Percentiles rank a stretch among this genome's conserved stretches.
Evolutionary conservation across 2,113 vertebrate genomes (phyloP).

Genomic region (Catharus fuscescens): DNA sequence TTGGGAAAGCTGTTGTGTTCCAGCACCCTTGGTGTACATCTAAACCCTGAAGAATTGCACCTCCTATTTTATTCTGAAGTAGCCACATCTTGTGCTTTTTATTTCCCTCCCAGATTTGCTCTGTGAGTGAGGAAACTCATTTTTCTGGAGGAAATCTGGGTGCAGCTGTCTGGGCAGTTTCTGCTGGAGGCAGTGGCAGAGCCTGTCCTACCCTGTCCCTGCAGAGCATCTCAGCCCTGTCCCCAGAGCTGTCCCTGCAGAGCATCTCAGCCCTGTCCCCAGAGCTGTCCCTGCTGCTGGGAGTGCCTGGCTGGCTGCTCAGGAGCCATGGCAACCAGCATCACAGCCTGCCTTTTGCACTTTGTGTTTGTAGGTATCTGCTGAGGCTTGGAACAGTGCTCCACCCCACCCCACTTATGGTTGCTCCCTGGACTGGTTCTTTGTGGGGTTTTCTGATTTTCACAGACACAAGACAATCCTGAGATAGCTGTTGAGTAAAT

Average conservation of each 20-base stretch:
- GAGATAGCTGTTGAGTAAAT: background rate
- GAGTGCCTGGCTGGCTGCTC: background rate
- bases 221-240: background rate
- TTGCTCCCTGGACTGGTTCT: background rate
- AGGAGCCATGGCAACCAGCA: background rate
- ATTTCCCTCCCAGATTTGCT: background rate
- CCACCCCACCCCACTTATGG: accelerated
- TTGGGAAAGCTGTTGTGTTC: background rate
- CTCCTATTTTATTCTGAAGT: background rate
- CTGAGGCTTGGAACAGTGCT: background rate
- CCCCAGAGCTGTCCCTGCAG: background rate
- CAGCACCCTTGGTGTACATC: background rate
- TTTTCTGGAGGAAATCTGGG: background rate
- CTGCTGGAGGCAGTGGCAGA: background rate
- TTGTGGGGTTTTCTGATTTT: background rate
- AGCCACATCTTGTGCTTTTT: background rate
- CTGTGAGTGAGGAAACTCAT: background rate
- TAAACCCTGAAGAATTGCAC: background rate
- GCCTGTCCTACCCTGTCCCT: background rate
- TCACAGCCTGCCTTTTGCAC: background rate
- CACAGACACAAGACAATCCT: background rate
- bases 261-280: background rate
- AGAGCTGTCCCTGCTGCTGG: background rate
- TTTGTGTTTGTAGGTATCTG: background rate
- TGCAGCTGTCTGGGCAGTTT: background rate